Conservation (phyloP, 2,113 vertebrate species). For the Microcebus jonahi region DNA sequence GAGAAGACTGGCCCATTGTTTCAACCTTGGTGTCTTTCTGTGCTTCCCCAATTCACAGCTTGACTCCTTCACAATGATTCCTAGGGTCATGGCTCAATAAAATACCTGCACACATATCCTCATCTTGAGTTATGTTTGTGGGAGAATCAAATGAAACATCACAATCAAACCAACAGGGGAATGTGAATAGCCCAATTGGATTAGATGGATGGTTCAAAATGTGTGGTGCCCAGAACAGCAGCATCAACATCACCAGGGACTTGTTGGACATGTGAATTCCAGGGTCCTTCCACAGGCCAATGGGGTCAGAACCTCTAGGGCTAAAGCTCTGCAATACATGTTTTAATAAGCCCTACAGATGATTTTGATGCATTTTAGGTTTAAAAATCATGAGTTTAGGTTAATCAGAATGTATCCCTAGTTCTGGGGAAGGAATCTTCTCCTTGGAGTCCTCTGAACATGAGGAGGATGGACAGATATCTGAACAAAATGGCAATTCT, state of each 20-base stretch:
- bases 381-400: not conserved
- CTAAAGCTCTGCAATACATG: no score
- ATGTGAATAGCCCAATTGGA: not conserved
- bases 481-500: not conserved
- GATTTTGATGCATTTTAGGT: not conserved
- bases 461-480: not conserved
- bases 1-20: fast-evolving
- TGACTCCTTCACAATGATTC: not conserved
- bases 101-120: no score
- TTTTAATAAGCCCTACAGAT: not conserved
- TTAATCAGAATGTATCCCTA: not conserved
- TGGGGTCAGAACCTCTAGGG: not conserved
- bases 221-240: fast-evolving
- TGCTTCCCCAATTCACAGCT: not conserved
- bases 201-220: not conserved
- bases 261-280: not conserved
- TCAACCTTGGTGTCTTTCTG: fast-evolving
- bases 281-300: not conserved
- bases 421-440: not conserved
- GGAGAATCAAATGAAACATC: not conserved
- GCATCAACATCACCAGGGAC: not conserved
- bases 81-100: not conserved
- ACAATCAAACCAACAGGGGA: not conserved
- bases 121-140: not conserved
- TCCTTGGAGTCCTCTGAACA: not conserved